Evolutionary conservation across 2,888 invertebrate species (phyloP), one percentile per base, ranked within the genome.

Genomic region (Gastrophysa polygoni): DNA sequence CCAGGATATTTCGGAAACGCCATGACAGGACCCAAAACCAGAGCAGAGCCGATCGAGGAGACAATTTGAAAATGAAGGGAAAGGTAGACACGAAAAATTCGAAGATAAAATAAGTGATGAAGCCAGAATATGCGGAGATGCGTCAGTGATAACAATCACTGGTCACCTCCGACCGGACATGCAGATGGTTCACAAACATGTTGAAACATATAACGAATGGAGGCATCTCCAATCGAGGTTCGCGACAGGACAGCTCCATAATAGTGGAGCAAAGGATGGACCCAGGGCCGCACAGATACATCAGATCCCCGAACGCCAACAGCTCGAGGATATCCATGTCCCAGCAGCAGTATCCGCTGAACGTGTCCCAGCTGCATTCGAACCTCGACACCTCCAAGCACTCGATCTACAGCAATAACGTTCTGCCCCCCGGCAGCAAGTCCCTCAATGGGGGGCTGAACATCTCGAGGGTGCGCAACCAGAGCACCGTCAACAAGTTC

Each of bases 191-290:
- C 68, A 68, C 63, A 66, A 69, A 68, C 68, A 90, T 90, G 90
- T 86, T 90, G 86, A 90, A 90, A 83, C 90, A 90, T 84, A 89
- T 89, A 70, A 77, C 82, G 71, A 78, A 80, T 74, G 83, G 85
- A 82, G 81, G 82, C 80, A 77, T 83, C 82, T 83, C 82, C 81
- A 77, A 79, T 81, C 81, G 82, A 66, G 70, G 73, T 66, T 80
- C 81, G 80, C 83, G 81, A 68, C 79, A 77, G 69, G 81, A 81
- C 71, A 77, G 75, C 67, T 77, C 79, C 50, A 77, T 79, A 73
- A 74, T 79, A 59, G 73, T 80, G 78, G 80, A 81, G 65, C 76
- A 77, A 47, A 74, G 79, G 58, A 64, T 73, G 58, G 78, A 78
- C 43, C 76, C 72, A 54, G 69, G 69, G 46, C 70, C 73, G 10